Evolutionary conservation across 37 sponge, comb jelly and placozoan species (phyloP).

Genomic region (Halisarca cf. caerulea): DNA sequence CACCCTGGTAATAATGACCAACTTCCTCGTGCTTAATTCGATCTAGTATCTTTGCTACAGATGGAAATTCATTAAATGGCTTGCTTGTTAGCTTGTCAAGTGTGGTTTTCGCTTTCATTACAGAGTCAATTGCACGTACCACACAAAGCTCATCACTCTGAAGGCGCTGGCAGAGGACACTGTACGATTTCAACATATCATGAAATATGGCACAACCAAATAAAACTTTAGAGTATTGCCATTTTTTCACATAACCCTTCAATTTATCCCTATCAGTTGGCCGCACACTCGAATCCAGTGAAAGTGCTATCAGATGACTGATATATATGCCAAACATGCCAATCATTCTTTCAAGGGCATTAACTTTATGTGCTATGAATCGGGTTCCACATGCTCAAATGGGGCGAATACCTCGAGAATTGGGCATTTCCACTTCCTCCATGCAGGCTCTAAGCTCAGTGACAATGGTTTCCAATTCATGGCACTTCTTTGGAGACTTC

Average conservation of each 20-base stretch:
- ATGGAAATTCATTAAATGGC: conserved; percentile 41
- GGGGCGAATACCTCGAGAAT: conserved; percentile 28
- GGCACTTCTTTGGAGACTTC: conserved; percentile 54
- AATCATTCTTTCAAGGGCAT: conserved; percentile 37
- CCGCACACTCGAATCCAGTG: conserved; percentile 22
- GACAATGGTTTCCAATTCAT: conserved; percentile 32
- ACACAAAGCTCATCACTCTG: conserved; percentile 59
- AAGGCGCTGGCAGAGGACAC: conserved; percentile 49
- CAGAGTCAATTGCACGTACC: conserved; percentile 65
- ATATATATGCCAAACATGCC: conserved; percentile 51
- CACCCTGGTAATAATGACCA: conserved; percentile 21
- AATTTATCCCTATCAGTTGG: conserved; percentile 43
- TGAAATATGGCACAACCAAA: conserved; percentile 48
- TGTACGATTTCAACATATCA: conserved; percentile 50
- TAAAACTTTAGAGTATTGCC: conserved; percentile 26
- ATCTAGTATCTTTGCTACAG: conserved; percentile 58
- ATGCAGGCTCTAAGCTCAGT: conserved; percentile 36
- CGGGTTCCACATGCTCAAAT: conserved; percentile 51
- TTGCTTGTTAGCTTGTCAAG: conserved; percentile 42
- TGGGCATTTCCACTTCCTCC: conserved; percentile 41
- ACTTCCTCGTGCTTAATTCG: background rate
- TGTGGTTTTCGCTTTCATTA: conserved; percentile 36
- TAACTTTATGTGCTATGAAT: conserved; percentile 65
- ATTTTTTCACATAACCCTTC: conserved; percentile 44
- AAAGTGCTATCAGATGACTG: conserved; percentile 29